A percentile compares a stretch with the other conserved stretches of the same genome.
phyloP scores from a whole-genome alignment of 2,797 vertebrate species.

The Sebastes wilsoni region DNA sequence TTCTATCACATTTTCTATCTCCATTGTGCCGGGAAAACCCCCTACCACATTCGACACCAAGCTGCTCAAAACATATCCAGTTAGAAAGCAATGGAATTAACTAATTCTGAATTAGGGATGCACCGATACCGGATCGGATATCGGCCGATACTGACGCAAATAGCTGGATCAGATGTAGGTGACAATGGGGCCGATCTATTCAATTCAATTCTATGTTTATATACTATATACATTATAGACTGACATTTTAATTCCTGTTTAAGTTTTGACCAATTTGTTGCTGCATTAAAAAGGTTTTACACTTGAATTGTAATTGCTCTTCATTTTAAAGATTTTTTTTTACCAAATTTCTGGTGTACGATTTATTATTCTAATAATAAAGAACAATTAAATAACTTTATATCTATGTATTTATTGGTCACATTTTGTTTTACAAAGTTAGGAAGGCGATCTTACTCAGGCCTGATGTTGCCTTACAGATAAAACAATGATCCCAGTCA shows the following conservation, averaged over 20 bases:
- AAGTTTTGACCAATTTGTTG: too few species aligned
- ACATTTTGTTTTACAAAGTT: too few species aligned
- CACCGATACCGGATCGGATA: neutral
- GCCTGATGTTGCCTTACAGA: too few species aligned
- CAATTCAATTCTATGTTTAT: neutral
- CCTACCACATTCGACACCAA: neutral
- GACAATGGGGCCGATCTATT: accelerated
- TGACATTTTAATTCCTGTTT: neutral
- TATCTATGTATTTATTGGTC: too few species aligned
- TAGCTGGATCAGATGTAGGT: accelerated
- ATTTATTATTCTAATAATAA: neutral
- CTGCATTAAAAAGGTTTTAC: too few species aligned
- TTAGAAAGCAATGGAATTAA: neutral
- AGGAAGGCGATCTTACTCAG: too few species aligned
- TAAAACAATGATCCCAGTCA: too few species aligned
- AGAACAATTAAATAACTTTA: neutral
- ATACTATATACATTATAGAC: neutral
- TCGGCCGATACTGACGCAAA: too few species aligned
- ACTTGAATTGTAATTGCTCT: too few species aligned
- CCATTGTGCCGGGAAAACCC: neutral
- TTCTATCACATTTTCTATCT: neutral
- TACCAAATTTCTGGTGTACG: accelerated
- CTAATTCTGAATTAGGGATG: neutral
- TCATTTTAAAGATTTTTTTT: too few species aligned
- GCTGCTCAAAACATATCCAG: neutral